Evolutionary conservation across 2,888 invertebrate genomes (phyloP).

Genomic region (Lepeophtheirus nordmannii): DNA sequence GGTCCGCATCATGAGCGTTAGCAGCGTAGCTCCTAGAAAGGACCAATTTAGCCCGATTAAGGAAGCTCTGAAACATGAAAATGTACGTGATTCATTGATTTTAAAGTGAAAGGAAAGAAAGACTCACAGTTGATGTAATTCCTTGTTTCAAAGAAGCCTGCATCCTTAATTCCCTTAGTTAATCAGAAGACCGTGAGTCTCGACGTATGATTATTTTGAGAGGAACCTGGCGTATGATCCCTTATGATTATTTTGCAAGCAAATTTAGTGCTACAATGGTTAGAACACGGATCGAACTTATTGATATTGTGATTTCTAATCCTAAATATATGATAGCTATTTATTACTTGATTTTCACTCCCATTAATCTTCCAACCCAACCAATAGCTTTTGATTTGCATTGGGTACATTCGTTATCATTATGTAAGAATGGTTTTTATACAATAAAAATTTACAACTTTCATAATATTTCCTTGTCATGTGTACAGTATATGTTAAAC

Average conservation of each 20-base stretch:
- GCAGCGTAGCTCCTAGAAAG: background rate
- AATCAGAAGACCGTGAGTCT: background rate
- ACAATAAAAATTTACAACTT: too few species aligned
- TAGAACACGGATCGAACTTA: background rate
- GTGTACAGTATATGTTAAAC: too few species aligned
- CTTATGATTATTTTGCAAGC: background rate
- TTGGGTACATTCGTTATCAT: too few species aligned
- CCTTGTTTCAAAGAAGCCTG: constrained; percentile 1
- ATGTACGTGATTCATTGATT: background rate
- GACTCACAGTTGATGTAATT: background rate
- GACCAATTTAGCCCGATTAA: background rate
- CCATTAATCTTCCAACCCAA: too few species aligned
- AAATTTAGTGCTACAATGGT: background rate
- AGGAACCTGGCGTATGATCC: background rate
- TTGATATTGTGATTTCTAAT: too few species aligned
- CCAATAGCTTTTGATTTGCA: too few species aligned
- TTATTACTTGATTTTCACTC: too few species aligned
- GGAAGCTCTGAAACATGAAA: background rate
- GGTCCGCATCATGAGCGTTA: constrained; percentile 57
- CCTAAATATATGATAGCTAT: too few species aligned
- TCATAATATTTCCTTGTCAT: too few species aligned
- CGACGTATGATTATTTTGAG: background rate
- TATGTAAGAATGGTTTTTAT: too few species aligned
- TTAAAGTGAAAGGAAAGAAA: too few species aligned
- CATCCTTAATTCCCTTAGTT: background rate